These are phyloP conservation scores for Epinotia bilunana DNA, from an alignment of 2,888 invertebrate genomes.

Conservation along the genomic window DNA sequence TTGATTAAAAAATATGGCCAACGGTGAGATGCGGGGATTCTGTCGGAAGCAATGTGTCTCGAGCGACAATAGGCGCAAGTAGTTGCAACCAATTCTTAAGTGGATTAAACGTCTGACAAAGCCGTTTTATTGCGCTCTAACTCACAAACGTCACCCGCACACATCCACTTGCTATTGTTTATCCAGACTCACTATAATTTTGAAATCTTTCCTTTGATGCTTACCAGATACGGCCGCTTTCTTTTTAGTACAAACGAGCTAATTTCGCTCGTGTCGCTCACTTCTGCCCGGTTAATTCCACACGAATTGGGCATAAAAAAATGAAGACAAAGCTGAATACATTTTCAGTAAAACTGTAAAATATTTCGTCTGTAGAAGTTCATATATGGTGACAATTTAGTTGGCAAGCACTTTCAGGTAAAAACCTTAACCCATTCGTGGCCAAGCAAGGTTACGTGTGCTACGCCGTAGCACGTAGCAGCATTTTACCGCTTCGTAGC, in stretches of 20 bases:
- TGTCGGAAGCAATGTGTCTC: conserved; percentile 68
- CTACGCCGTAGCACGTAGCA: no score
- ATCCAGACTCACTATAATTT: conserved; percentile 52
- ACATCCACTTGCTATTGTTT: conserved; percentile 64
- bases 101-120: conserved; percentile 79
- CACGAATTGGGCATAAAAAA: conserved; percentile 8
- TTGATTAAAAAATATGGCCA: conserved; percentile 51
- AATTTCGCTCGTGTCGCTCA: conserved; percentile 62
- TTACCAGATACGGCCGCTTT: conserved; percentile 51
- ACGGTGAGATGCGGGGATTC: conserved; percentile 47
- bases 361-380: background rate
- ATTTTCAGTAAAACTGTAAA: background rate
- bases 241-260: conserved; percentile 53
- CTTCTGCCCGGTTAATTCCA: conserved; percentile 48
- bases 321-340: conserved; percentile 15
- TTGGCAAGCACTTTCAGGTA: background rate
- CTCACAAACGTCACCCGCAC: conserved; percentile 59
- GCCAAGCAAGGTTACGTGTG: no score
- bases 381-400: background rate
- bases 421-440: no score
- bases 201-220: conserved; percentile 49
- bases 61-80: conserved; percentile 61
- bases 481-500: no score
- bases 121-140: conserved; percentile 69
- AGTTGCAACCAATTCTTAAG: conserved; percentile 69